These are phyloP conservation scores for Desoria tigrina DNA, from an alignment of 2,888 invertebrate genomes.

Conservation along the genomic window DNA sequence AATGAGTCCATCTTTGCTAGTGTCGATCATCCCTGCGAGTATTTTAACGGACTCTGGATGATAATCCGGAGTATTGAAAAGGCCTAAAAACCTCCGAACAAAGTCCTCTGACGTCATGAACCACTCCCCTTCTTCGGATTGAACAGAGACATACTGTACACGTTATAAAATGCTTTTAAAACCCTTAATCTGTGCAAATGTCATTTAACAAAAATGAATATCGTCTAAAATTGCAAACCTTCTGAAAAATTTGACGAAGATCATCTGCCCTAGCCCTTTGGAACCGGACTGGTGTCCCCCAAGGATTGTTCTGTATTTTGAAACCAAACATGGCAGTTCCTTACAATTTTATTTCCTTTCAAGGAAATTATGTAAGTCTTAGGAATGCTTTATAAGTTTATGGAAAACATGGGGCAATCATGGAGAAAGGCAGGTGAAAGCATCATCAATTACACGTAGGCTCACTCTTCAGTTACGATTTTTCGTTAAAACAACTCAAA, in stretches of 20 bases:
- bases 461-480: no score
- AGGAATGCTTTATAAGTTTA: no score
- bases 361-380: neutral
- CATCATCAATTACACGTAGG: no score
- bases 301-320: slow-evolving; percentile 24
- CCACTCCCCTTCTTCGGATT: slow-evolving; percentile 57
- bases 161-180: no score
- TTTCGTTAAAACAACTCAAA: no score
- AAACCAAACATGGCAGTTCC: slow-evolving; percentile 3
- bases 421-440: no score
- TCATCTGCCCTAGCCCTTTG: slow-evolving; percentile 60
- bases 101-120: slow-evolving; percentile 63
- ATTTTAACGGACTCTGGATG: slow-evolving; percentile 61
- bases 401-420: no score
- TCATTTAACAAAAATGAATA: no score
- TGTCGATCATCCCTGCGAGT: slow-evolving; percentile 57
- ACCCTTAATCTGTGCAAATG: no score
- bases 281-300: slow-evolving; percentile 44
- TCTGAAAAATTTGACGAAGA: slow-evolving; percentile 59
- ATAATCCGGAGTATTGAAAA: slow-evolving; percentile 58
- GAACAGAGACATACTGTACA: neutral
- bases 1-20: slow-evolving; percentile 58
- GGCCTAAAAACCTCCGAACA: slow-evolving; percentile 60
- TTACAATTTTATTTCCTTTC: neutral
- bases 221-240: slow-evolving; percentile 52